A percentile compares a stretch with the other conserved stretches of the same genome.
phyloP scores from a whole-genome alignment of 1,140 invertebrate species.

The Melitaea cinxia region DNA sequence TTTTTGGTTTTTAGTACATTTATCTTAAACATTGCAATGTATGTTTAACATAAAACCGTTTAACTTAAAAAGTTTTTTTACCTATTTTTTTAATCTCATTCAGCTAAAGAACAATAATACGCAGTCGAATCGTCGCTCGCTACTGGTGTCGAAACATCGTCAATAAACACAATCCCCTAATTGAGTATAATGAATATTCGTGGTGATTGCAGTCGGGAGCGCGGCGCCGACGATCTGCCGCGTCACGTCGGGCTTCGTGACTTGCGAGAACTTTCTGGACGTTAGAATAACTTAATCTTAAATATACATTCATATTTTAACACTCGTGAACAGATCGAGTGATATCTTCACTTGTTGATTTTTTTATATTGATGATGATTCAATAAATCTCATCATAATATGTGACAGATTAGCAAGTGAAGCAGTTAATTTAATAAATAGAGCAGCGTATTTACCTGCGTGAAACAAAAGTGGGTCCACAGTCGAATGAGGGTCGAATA shows the following conservation, averaged over 20 bases:
- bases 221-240: not conserved
- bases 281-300: constrained; percentile 2
- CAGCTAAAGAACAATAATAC: constrained; percentile 4
- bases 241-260: constrained; percentile 1
- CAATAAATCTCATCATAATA: no score
- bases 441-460: no score
- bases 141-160: constrained; percentile 12
- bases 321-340: not conserved
- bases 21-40: no score
- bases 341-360: no score
- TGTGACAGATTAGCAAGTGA: no score
- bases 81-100: not conserved
- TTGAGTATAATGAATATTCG: constrained; percentile 6
- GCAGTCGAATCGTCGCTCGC: not conserved
- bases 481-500: no score
- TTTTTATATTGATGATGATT: no score
- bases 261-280: not conserved
- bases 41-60: no score
- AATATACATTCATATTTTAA: not conserved
- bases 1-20: no score
- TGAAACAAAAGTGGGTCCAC: no score
- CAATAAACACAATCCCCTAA: constrained; percentile 9
- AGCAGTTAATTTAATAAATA: no score
- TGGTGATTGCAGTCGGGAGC: not conserved
- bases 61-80: no score